phyloP scores from a whole-genome alignment of 2,888 invertebrate genomes.

The Podabrus alpinus region DNA sequence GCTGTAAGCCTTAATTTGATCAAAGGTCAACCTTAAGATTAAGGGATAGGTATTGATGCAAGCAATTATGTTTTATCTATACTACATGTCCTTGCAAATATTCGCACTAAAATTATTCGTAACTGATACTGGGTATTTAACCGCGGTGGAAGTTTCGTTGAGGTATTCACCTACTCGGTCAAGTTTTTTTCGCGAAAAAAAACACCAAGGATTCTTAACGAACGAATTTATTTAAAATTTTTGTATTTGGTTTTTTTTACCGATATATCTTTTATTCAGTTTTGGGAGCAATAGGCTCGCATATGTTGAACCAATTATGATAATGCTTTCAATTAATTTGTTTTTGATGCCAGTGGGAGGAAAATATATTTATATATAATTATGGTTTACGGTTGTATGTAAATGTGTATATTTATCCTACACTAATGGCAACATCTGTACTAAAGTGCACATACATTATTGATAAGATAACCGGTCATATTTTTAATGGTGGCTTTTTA shows the following conservation, averaged over 20 bases:
- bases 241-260: neutral
- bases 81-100: neutral
- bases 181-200: neutral
- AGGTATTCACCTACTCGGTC: neutral
- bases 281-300: neutral
- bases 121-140: neutral
- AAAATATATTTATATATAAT: neutral
- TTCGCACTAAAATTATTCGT: neutral
- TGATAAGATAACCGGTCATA: neutral
- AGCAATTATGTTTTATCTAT: neutral
- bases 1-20: neutral
- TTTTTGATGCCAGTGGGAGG: neutral
- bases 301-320: neutral
- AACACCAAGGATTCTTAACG: neutral
- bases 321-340: neutral
- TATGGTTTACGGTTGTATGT: neutral
- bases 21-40: neutral
- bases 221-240: neutral
- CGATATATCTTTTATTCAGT: neutral
- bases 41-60: neutral
- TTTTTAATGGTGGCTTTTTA: neutral
- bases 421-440: neutral
- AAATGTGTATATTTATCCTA: neutral
- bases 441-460: conserved; percentile 1
- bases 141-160: neutral